Evolutionary conservation across 2,888 invertebrate genomes (phyloP).

Genomic region (Clivina fossor): DNA sequence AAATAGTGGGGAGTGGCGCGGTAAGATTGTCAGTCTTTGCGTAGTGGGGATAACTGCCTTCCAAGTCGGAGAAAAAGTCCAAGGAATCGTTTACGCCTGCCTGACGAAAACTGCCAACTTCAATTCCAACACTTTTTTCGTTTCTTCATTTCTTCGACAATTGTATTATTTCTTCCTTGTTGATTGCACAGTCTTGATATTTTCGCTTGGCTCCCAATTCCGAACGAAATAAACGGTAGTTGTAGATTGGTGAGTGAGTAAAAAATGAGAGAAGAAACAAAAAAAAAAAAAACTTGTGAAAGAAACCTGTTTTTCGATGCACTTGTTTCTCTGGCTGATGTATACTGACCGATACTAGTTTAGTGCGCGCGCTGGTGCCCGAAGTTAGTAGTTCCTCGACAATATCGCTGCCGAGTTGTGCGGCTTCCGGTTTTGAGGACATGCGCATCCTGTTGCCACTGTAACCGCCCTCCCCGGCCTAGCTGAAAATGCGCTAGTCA

Average conservation of each 20-base stretch:
- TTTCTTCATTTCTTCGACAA: too few species aligned
- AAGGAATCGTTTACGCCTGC: conserved; percentile 26
- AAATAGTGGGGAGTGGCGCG: conserved; percentile 45
- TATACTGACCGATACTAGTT: neutral
- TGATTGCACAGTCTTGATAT: too few species aligned
- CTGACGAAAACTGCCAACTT: neutral
- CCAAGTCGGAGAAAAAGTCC: conserved; percentile 31
- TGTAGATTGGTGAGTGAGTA: too few species aligned
- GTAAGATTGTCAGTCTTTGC: conserved; percentile 28
- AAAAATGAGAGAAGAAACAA: too few species aligned
- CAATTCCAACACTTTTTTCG: neutral
- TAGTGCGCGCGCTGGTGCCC: conserved; percentile 12
- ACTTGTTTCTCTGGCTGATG: conserved; percentile 12
- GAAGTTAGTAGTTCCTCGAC: too few species aligned
- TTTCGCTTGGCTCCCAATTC: too few species aligned
- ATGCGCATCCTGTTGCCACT: conserved; percentile 48
- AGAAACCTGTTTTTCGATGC: too few species aligned
- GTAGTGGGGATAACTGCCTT: conserved; percentile 46
- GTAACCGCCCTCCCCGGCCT: conserved; percentile 48
- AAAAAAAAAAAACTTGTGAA: too few species aligned
- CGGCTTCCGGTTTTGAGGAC: conserved; percentile 47
- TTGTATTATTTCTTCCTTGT: too few species aligned
- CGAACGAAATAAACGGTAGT: too few species aligned
- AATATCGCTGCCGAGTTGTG: too few species aligned
- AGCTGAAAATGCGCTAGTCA: conserved; percentile 48